Conservation (phyloP, 2,113 vertebrate species). For the Menidia beryllina region DNA sequence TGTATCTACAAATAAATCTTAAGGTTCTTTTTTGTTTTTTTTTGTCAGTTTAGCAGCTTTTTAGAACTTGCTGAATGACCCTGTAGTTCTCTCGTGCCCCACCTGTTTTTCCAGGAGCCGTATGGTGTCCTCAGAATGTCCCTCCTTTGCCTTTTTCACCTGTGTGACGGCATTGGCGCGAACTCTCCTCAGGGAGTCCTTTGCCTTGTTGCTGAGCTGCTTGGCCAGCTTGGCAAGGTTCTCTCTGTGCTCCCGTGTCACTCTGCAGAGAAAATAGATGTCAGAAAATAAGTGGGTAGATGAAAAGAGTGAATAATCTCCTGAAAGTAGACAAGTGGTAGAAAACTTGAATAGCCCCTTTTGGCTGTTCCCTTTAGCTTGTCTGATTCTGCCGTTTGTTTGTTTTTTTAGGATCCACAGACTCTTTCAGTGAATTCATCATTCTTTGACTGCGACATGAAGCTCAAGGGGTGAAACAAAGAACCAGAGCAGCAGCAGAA, state of each 20-base stretch:
- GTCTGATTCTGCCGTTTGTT: neutral
- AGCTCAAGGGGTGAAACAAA: no score
- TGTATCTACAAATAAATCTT: no score
- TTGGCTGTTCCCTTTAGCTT: neutral
- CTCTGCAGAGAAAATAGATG: slow-evolving; percentile 75
- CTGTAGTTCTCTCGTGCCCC: neutral
- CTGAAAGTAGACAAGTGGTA: neutral
- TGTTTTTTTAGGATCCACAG: neutral
- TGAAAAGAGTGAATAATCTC: neutral
- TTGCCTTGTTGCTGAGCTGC: slow-evolving; percentile 92
- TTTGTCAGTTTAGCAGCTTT: no score
- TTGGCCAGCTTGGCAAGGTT: slow-evolving; percentile 91
- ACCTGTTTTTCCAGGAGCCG: slow-evolving; percentile 94
- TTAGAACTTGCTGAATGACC: neutral
- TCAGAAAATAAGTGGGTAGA: neutral
- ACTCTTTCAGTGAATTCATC: no score
- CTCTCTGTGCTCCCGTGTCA: slow-evolving; percentile 94
- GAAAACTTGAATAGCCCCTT: no score
- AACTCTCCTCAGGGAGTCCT: slow-evolving; percentile 90
- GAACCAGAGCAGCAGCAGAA: no score
- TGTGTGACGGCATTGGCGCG: slow-evolving; percentile 84
- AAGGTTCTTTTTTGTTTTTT: neutral
- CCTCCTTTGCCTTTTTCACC: slow-evolving; percentile 88
- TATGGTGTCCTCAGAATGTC: slow-evolving; percentile 91
- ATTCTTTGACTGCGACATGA: no score